phyloP scores from a whole-genome alignment of 2,797 vertebrate species.

The Loris lydekkerianus region DNA sequence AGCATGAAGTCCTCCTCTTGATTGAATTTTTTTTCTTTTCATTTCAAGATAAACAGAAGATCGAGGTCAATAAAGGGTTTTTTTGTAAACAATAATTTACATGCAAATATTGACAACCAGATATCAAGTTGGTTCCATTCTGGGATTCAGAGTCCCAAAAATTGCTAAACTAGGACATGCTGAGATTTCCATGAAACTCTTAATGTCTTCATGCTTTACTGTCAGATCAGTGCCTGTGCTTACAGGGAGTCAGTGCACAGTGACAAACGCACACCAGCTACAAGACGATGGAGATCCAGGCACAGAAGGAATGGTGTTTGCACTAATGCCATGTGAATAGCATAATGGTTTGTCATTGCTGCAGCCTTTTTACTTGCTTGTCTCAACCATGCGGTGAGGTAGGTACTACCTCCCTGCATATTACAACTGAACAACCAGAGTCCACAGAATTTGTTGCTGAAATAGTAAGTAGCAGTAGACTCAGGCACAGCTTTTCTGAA shows the following conservation, averaged over 20 bases:
- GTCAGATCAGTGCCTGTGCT: background rate
- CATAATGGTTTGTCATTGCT: rapidly evolving
- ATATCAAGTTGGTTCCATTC: background rate
- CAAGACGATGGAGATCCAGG: background rate
- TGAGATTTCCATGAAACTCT: background rate
- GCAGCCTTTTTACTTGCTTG: background rate
- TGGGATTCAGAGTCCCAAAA: background rate
- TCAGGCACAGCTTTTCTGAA: background rate
- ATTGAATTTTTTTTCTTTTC: constrained; percentile 2
- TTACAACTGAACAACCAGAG: background rate
- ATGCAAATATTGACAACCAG: background rate
- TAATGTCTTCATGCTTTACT: background rate
- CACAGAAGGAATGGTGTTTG: background rate
- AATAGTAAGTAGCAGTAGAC: background rate
- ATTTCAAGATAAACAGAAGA: constrained; percentile 63
- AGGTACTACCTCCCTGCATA: background rate
- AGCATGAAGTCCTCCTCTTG: constrained; percentile 31
- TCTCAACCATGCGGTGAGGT: background rate
- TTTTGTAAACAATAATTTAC: background rate
- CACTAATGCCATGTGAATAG: background rate
- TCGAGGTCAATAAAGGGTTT: constrained; percentile 24
- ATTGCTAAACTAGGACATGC: background rate
- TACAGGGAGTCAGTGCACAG: background rate
- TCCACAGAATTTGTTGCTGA: background rate
- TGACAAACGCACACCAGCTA: background rate